Evolutionary conservation across 53 echinoderm and acorn worm species (phyloP).

Genomic region (Paelopatides confundens): DNA sequence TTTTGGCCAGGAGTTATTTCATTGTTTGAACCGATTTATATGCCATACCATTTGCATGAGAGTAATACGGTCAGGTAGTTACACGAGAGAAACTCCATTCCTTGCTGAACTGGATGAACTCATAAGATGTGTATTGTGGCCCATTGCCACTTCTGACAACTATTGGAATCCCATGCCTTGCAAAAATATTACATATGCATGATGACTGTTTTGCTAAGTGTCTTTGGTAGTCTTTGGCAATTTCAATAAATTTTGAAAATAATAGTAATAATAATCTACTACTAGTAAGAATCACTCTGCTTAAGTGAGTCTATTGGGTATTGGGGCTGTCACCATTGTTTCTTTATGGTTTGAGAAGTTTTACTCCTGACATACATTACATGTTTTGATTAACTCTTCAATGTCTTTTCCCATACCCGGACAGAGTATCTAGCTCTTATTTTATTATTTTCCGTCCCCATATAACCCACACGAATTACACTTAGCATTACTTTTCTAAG

Average conservation of each 20-base stretch:
- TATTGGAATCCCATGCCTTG: background rate
- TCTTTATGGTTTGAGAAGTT: background rate
- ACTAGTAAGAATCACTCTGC: no score
- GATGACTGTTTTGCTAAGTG: background rate
- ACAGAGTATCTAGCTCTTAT: background rate
- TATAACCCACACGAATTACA: background rate
- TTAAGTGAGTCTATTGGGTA: background rate
- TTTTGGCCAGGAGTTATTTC: background rate
- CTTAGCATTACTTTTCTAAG: background rate
- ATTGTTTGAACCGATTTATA: slow-evolving; percentile 18
- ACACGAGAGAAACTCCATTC: background rate
- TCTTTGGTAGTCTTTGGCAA: no score
- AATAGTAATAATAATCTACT: no score
- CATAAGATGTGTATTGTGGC: background rate
- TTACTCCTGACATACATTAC: background rate
- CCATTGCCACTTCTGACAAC: background rate
- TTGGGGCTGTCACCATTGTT: background rate
- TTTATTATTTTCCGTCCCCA: background rate
- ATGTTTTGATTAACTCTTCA: background rate
- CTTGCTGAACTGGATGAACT: background rate
- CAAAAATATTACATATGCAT: background rate
- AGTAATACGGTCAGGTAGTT: background rate
- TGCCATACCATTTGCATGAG: background rate
- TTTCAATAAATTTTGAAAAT: no score
- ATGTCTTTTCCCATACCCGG: background rate